These are phyloP conservation scores for Eupithecia centaureata DNA, from an alignment of 2,888 invertebrate genomes.

Conservation along the genomic window DNA sequence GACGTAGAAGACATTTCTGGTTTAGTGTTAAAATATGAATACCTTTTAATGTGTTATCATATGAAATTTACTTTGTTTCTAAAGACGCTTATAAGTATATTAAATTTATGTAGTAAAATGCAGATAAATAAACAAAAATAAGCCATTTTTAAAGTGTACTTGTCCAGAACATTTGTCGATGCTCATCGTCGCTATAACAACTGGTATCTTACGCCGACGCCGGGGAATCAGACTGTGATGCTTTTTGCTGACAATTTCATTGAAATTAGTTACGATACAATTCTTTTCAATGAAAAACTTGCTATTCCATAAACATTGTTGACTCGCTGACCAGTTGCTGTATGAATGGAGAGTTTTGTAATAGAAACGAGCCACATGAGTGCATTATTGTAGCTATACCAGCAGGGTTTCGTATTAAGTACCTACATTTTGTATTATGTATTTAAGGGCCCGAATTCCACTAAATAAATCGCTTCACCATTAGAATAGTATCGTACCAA, in stretches of 20 bases:
- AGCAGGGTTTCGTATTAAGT: too few species aligned
- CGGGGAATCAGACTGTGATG: slow-evolving; percentile 31
- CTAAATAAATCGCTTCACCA: too few species aligned
- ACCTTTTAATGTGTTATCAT: too few species aligned
- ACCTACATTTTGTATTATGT: neutral
- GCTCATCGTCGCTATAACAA: neutral
- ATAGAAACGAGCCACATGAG: neutral
- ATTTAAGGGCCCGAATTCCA: too few species aligned
- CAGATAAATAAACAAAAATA: too few species aligned
- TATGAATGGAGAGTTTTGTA: slow-evolving; percentile 8
- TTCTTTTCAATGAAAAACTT: slow-evolving; percentile 28
- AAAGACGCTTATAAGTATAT: too few species aligned
- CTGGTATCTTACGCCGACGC: slow-evolving; percentile 20
- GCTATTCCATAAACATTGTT: slow-evolving; percentile 16
- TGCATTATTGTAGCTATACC: neutral
- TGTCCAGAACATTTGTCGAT: neutral
- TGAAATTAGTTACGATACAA: slow-evolving; percentile 32
- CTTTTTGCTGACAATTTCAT: slow-evolving; percentile 30
- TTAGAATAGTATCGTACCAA: too few species aligned
- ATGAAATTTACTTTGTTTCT: too few species aligned
- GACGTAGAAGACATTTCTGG: neutral
- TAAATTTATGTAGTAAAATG: too few species aligned
- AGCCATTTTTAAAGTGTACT: neutral
- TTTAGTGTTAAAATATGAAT: neutral
- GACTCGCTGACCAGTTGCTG: slow-evolving; percentile 9